Percentiles rank a stretch among this genome's conserved stretches.
Conservation (phyloP, 2,888 invertebrate genomes). For the Thecophora atra region DNA sequence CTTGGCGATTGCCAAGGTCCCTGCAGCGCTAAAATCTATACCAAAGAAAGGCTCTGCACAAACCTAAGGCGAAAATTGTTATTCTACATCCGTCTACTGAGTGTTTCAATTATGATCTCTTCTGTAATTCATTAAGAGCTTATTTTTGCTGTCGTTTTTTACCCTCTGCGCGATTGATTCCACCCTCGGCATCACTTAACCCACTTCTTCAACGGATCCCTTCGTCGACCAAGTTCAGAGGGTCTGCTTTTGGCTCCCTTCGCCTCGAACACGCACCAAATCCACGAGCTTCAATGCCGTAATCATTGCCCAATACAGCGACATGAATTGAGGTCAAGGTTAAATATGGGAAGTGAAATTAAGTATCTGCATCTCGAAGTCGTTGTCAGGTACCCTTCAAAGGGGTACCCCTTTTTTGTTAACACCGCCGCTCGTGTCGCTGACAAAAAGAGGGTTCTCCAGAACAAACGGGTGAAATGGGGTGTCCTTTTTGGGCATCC, state of each 20-base stretch:
- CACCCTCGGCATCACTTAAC: not conserved
- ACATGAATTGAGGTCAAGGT: not conserved
- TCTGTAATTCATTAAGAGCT: not conserved
- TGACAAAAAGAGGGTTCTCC: constrained; percentile 20
- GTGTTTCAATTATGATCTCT: not conserved
- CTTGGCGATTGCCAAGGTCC: too few species aligned
- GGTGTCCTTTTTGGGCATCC: not conserved
- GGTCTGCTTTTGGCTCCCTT: not conserved
- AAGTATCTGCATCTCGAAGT: constrained; percentile 1
- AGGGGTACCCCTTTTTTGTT: not conserved
- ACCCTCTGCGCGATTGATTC: not conserved
- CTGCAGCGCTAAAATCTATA: too few species aligned
- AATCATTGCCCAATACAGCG: not conserved
- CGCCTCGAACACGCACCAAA: not conserved
- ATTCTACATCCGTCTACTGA: too few species aligned
- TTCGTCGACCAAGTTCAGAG: not conserved
- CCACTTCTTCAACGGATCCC: not conserved
- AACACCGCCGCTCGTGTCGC: too few species aligned
- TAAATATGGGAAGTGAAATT: not conserved
- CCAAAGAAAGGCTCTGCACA: too few species aligned
- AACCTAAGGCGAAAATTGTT: too few species aligned
- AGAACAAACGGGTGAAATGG: constrained; percentile 9
- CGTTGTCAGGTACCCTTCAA: not conserved
- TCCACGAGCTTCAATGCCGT: not conserved
- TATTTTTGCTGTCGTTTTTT: not conserved